Conservation (phyloP, 2,113 vertebrate species). For the Eulemur rufifrons region DNA sequence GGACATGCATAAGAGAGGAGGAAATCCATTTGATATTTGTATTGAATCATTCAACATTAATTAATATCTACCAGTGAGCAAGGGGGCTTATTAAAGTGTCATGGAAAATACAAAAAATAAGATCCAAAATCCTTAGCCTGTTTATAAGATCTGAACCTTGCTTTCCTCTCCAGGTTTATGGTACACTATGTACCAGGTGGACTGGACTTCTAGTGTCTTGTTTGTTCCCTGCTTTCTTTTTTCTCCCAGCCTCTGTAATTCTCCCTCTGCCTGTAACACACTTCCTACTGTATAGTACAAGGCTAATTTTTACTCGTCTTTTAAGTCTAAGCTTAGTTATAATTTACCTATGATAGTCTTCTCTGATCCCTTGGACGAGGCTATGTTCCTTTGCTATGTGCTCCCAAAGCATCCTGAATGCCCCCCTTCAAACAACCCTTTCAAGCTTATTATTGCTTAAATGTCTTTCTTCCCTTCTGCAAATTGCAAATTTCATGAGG, state of each 20-base stretch:
- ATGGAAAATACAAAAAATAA: background rate
- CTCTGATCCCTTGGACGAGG: background rate
- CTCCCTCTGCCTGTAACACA: background rate
- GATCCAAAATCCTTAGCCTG: background rate
- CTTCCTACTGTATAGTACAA: background rate
- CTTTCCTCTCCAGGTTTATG: background rate
- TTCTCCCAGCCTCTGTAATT: background rate
- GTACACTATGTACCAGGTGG: background rate
- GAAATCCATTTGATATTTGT: background rate
- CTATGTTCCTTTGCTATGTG: background rate
- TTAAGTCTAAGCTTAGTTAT: background rate
- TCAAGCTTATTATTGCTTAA: background rate
- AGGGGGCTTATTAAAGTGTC: background rate
- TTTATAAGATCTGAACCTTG: background rate
- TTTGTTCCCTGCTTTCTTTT: background rate
- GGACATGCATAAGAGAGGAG: background rate
- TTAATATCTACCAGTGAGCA: background rate
- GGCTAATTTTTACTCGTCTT: background rate
- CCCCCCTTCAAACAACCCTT: background rate
- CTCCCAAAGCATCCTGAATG: background rate
- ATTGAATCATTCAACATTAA: background rate
- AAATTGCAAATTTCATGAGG: constrained; percentile 10
- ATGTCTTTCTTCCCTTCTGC: background rate
- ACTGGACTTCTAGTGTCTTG: background rate
- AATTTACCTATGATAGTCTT: background rate